Percentiles rank a stretch among this genome's conserved stretches.
Evolutionary conservation across 2,888 invertebrate genomes (phyloP).

Genomic region (Tanytarsus gracilentus): DNA sequence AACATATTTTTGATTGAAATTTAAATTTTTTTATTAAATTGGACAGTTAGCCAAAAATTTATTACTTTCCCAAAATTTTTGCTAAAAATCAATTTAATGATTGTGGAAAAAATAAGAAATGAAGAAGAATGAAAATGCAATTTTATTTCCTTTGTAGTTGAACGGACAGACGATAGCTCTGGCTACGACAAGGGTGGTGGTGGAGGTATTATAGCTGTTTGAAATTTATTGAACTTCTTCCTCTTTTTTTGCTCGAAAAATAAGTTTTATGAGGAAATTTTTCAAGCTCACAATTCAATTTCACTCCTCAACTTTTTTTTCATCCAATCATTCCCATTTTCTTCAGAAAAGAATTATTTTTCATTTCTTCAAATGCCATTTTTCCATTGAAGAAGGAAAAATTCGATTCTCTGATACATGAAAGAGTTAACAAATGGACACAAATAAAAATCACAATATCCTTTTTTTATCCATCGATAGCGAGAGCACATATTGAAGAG

Average conservation of each 20-base stretch:
- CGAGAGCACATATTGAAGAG: neutral
- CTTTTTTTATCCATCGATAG: conserved; percentile 4
- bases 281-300: neutral
- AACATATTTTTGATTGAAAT: too few species aligned
- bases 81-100: conserved; percentile 11
- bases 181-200: too few species aligned
- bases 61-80: too few species aligned
- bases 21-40: too few species aligned
- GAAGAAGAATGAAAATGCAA: neutral
- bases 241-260: too few species aligned
- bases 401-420: neutral
- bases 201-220: too few species aligned
- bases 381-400: neutral
- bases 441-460: conserved; percentile 26
- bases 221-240: too few species aligned
- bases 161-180: too few species aligned
- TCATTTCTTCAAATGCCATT: conserved; percentile 9
- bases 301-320: neutral
- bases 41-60: too few species aligned
- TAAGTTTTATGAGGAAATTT: too few species aligned
- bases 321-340: neutral
- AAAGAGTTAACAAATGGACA: conserved; percentile 23
- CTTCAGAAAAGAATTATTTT: conserved; percentile 20
- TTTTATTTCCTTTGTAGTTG: neutral
- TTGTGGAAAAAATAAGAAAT: neutral